These are phyloP conservation scores for Chaetodon auriga DNA, from an alignment of 2,113 vertebrate species.

Conservation along the genomic window DNA sequence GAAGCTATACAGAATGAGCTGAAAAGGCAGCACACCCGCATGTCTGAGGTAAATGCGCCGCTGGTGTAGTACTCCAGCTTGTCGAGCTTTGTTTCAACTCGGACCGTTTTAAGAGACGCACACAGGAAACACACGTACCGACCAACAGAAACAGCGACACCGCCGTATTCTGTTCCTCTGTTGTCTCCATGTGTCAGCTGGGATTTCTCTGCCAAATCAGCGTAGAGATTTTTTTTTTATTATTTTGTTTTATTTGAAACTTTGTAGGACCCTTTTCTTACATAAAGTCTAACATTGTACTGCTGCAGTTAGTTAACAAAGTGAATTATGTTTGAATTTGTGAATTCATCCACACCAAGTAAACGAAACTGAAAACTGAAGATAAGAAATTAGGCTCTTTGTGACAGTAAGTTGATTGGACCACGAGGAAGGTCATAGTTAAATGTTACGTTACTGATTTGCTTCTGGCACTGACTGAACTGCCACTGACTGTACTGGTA, in stretches of 20 bases:
- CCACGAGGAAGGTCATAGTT: not conserved
- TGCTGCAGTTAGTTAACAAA: not conserved
- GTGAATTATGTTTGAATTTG: not conserved
- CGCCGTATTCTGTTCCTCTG: conserved; percentile 40
- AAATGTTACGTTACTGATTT: not conserved
- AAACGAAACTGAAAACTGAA: conserved; percentile 47
- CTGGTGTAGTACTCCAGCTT: not conserved
- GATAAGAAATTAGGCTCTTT: conserved; percentile 6
- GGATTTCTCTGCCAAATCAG: conserved; percentile 18
- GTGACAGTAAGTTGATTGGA: conserved; percentile 57
- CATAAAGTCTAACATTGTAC: too few species aligned
- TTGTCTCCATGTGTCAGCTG: conserved; percentile 57
- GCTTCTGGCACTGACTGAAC: not conserved
- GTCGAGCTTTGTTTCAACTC: conserved; percentile 49
- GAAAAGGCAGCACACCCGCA: not conserved
- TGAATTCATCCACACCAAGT: conserved; percentile 23
- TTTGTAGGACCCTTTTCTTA: not conserved
- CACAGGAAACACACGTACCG: conserved; percentile 51
- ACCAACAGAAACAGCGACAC: conserved; percentile 26
- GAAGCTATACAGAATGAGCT: not conserved
- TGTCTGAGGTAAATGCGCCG: not conserved
- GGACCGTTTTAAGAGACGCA: conserved; percentile 51
- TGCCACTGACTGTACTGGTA: not conserved
- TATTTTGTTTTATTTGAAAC: conserved; percentile 1
- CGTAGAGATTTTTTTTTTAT: not conserved